phyloP scores from a whole-genome alignment of 2,888 invertebrate genomes.

The Patella caerulea region DNA sequence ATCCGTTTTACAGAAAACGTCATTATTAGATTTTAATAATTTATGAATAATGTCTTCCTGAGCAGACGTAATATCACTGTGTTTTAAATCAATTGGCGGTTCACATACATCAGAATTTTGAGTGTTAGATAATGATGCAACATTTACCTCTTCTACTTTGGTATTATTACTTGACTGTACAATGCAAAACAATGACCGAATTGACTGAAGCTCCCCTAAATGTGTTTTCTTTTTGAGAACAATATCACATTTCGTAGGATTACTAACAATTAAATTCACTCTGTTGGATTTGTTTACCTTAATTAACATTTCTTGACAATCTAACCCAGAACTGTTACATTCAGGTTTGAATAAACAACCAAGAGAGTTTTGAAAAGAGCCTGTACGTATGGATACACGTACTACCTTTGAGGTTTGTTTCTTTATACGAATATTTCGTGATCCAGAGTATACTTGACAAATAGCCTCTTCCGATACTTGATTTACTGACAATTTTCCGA shows the following conservation, averaged over 20 bases:
- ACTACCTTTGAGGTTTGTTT: not conserved
- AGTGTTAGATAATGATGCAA: too few species aligned
- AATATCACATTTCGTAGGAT: not conserved
- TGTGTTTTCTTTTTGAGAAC: not conserved
- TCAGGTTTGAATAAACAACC: not conserved
- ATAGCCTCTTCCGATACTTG: not conserved
- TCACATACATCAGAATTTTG: not conserved
- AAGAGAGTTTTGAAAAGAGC: not conserved
- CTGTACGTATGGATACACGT: not conserved
- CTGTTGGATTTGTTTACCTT: not conserved
- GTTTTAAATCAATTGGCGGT: not conserved
- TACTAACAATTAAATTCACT: not conserved
- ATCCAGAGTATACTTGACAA: not conserved
- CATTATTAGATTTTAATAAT: conserved; percentile 3
- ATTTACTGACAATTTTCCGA: not conserved
- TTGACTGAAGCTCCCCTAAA: not conserved
- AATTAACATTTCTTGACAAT: not conserved
- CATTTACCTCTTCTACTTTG: not conserved
- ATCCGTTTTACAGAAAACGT: conserved; percentile 5
- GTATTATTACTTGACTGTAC: not conserved
- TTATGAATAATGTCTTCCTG: not conserved
- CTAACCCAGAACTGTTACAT: not conserved
- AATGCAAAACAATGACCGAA: not conserved
- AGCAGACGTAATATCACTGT: not conserved
- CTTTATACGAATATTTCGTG: not conserved